phyloP scores from a whole-genome alignment of 2,797 vertebrate genomes.

The Bradypus variegatus region DNA sequence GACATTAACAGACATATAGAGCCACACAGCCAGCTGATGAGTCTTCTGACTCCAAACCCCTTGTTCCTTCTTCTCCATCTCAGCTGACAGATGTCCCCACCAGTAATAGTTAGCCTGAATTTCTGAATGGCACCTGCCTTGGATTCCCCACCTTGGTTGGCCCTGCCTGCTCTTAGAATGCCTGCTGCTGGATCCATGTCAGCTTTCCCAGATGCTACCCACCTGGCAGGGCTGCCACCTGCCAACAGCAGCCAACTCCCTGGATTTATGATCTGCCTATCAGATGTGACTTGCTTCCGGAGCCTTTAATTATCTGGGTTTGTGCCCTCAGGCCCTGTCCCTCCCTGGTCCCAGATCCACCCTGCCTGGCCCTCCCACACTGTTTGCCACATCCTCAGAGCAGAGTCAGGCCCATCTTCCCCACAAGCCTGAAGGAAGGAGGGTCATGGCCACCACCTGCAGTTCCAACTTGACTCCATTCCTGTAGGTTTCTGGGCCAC shows the following conservation, averaged over 20 bases:
- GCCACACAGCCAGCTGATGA: background rate
- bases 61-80: background rate
- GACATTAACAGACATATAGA: background rate
- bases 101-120: background rate
- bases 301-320: background rate
- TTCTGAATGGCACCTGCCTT: background rate
- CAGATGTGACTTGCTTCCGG: background rate
- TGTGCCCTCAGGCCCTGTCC: background rate
- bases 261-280: background rate
- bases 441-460: background rate
- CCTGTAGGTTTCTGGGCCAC: background rate
- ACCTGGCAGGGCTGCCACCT: background rate
- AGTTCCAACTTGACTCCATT: background rate
- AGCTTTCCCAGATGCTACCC: background rate
- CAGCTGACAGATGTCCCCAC: background rate
- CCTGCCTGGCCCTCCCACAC: background rate
- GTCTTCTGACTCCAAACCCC: background rate
- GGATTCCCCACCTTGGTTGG: background rate
- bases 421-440: background rate
- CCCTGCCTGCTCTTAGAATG: background rate
- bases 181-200: constrained; percentile 2
- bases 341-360: background rate
- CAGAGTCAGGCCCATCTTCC: background rate
- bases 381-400: background rate
- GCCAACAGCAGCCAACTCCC: background rate